These are phyloP conservation scores for Trinorchestia longiramus DNA, from an alignment of 1,140 invertebrate species.

Conservation along the genomic window DNA sequence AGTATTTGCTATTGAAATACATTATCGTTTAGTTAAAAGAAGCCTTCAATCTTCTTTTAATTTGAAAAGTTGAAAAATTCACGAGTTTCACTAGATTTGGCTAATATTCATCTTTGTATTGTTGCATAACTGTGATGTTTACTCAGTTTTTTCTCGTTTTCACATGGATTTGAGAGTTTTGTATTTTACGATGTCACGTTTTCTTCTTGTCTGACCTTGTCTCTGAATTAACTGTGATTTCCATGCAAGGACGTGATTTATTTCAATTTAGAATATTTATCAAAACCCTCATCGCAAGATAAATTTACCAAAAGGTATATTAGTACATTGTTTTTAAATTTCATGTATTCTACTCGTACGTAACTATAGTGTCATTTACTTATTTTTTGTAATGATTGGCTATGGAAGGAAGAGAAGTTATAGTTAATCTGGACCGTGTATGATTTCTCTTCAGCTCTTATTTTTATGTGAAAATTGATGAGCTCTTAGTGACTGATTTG, in stretches of 20 bases:
- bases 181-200: background rate
- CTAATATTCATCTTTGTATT: background rate
- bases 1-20: background rate
- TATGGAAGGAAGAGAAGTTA: background rate
- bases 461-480: too few relatives aligned
- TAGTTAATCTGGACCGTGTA: background rate
- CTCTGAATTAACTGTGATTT: background rate
- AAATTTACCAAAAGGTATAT: background rate
- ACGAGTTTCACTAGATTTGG: background rate
- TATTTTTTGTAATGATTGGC: background rate
- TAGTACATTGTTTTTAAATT: background rate
- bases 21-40: background rate
- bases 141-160: background rate
- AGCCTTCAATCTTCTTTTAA: background rate
- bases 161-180: background rate
- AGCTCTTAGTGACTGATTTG: too few relatives aligned
- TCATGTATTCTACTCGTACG: background rate
- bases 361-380: background rate
- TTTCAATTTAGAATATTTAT: background rate
- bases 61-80: background rate
- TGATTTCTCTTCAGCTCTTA: background rate
- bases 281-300: background rate
- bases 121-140: background rate
- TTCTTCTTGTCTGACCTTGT: background rate
- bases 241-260: background rate